Evolutionary conservation across 1,140 invertebrate species (phyloP).

Genomic region (Nasonia longicornis): DNA sequence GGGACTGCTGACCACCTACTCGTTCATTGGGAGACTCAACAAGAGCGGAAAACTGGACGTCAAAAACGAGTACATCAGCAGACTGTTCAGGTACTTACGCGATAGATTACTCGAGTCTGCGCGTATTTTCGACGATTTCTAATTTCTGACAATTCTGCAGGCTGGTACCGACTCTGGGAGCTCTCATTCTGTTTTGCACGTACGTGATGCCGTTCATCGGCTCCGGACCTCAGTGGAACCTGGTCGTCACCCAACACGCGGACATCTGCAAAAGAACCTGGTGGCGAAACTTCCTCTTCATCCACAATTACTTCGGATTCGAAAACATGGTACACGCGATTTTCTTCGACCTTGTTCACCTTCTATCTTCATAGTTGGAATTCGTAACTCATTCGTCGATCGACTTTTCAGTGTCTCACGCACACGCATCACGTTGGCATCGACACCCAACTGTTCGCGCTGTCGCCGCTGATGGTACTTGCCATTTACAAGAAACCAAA

Average conservation of each 20-base stretch:
- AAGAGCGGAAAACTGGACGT: slow-evolving; percentile 72
- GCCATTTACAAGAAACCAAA: slow-evolving; percentile 76
- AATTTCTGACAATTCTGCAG: slow-evolving; percentile 56
- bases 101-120: neutral
- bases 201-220: slow-evolving; percentile 73
- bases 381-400: neutral
- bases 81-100: slow-evolving; percentile 71
- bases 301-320: slow-evolving; percentile 78
- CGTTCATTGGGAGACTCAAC: slow-evolving; percentile 73
- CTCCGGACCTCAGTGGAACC: slow-evolving; percentile 76
- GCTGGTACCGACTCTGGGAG: slow-evolving; percentile 73
- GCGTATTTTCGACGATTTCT: neutral
- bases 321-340: slow-evolving; percentile 71
- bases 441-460: slow-evolving; percentile 84
- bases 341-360: no score
- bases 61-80: slow-evolving; percentile 72
- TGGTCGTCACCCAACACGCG: slow-evolving; percentile 74
- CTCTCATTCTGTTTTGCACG: slow-evolving; percentile 76
- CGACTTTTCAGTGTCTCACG: slow-evolving; percentile 73
- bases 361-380: neutral
- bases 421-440: slow-evolving; percentile 84
- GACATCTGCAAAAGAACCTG: slow-evolving; percentile 74
- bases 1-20: slow-evolving; percentile 77
- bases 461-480: slow-evolving; percentile 79
- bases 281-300: slow-evolving; percentile 76